These are phyloP conservation scores for Yasuhikotakia modesta DNA, from an alignment of 2,797 vertebrate species.

Conservation along the genomic window DNA sequence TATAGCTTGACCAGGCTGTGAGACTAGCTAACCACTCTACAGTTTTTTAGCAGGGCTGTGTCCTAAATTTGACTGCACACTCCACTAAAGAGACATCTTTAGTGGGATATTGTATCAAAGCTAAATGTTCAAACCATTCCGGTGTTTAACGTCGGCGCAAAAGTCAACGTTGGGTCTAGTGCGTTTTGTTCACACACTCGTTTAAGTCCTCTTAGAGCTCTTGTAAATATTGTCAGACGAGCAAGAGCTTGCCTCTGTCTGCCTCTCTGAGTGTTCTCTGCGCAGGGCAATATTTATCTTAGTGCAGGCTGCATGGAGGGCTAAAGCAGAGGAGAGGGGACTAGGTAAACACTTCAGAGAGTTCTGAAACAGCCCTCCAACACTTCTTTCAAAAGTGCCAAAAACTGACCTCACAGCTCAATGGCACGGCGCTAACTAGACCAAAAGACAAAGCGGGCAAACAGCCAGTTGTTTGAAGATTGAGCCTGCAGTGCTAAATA, in stretches of 20 bases:
- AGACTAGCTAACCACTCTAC: not conserved
- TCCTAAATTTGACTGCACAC: not conserved
- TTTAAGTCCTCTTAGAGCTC: conserved; percentile 65
- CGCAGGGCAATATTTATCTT: conserved; percentile 81
- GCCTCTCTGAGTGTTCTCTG: conserved; percentile 63
- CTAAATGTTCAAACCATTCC: conserved; percentile 25
- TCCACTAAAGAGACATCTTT: not conserved
- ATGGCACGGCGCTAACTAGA: conserved; percentile 81
- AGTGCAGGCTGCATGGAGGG: conserved; percentile 61
- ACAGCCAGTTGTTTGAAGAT: conserved; percentile 77
- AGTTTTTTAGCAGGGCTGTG: not conserved
- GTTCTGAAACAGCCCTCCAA: conserved; percentile 81
- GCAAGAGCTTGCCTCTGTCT: conserved; percentile 65
- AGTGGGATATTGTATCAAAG: conserved; percentile 19
- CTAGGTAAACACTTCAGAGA: conserved; percentile 81
- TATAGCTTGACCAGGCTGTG: not conserved
- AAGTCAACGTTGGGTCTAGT: conserved; percentile 51
- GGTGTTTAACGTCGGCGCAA: conserved; percentile 45
- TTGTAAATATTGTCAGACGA: conserved; percentile 71
- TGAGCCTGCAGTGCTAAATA: conserved; percentile 69
- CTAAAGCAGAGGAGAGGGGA: conserved; percentile 66
- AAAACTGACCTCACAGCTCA: conserved; percentile 83
- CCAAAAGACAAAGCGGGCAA: conserved; percentile 82
- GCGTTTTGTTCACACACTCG: conserved; percentile 63
- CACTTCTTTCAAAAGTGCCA: conserved; percentile 78